Base-by-base conservation (phyloP, 2,888 invertebrate genomes). In the Tubulanus polymorphus region DNA sequence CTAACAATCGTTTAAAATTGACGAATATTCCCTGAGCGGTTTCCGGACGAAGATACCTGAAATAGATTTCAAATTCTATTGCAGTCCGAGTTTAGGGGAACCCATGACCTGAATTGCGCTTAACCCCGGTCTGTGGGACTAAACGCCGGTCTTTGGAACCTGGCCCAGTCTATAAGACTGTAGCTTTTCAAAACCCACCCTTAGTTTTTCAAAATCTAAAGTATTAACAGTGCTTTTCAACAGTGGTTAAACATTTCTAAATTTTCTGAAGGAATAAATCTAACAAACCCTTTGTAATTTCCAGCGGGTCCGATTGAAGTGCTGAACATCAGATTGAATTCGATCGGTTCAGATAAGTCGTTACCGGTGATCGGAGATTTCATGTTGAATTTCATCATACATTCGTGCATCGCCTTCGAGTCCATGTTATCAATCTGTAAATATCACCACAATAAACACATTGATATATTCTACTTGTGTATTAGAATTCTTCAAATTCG, bases 11-110 rank as follows among this genome's bases (percentile, higher is more conserved):
- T 79, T 99, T 99, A 79, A 99, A 99, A 81, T 99, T 99, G 0
- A 99, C 97, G 81, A 99, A 99, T 66, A 99, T 99, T 27, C 99
- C 99, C 80, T 99, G 99, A 0, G 99, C 99, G 15, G 99, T 99
- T 83, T 99, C 99, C 25, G 99, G 99, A 57, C 99, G 86, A 25
- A 99, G 83, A 76, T 89, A 99, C 18, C 88, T 86, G 69, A 50
- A 66, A n/a, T n/a, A n/a, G n/a, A n/a, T n/a, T n/a, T n/a, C n/a
- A n/a, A n/a, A n/a, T n/a, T n/a, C n/a, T n/a, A n/a, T n/a, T n/a
- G n/a, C n/a, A n/a, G n/a, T n/a, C n/a, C n/a, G n/a, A n/a, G n/a
- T n/a, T n/a, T n/a, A n/a, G n/a, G n/a, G n/a, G n/a, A n/a, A n/a
- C n/a, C n/a, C n/a, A n/a, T n/a, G n/a, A n/a, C n/a, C n/a, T n/a